phyloP scores from a whole-genome alignment of 2,888 invertebrate genomes.

The Acronicta psi region DNA sequence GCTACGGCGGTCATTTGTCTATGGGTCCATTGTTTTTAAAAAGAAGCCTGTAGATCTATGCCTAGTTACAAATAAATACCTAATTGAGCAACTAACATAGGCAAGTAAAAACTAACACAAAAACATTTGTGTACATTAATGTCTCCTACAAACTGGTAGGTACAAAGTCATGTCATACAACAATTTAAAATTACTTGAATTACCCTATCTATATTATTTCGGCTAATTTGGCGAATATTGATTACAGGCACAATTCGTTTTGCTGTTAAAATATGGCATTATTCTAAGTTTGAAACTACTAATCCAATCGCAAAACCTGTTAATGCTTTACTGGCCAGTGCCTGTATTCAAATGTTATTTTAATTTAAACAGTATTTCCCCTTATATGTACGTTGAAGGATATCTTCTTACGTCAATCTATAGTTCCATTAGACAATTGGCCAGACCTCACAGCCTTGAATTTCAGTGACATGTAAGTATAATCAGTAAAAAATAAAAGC shows the following conservation, averaged over 20 bases:
- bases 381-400: not conserved
- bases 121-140: slow-evolving; percentile 62
- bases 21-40: not conserved
- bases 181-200: slow-evolving; percentile 30
- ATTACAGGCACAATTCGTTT: slow-evolving; percentile 5
- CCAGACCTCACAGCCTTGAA: slow-evolving; percentile 22
- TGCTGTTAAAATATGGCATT: not conserved
- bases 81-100: slow-evolving; percentile 66
- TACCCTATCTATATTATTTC: slow-evolving; percentile 22
- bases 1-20: too few species aligned
- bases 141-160: slow-evolving; percentile 74
- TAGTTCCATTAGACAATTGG: not conserved
- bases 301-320: too few species aligned
- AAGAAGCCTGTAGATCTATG: slow-evolving; percentile 30
- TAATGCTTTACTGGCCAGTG: not conserved
- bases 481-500: not conserved
- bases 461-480: not conserved
- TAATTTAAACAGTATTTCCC: not conserved
- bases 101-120: slow-evolving; percentile 55
- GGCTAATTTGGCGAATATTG: slow-evolving; percentile 8
- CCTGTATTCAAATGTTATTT: slow-evolving; percentile 12
- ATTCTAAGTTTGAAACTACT: too few species aligned
- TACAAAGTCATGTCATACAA: slow-evolving; percentile 61
- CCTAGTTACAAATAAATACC: slow-evolving; percentile 64
- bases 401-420: not conserved